Evolutionary conservation across 2,113 vertebrate genomes (phyloP).

Genomic region (Dryoscopus gambensis): DNA sequence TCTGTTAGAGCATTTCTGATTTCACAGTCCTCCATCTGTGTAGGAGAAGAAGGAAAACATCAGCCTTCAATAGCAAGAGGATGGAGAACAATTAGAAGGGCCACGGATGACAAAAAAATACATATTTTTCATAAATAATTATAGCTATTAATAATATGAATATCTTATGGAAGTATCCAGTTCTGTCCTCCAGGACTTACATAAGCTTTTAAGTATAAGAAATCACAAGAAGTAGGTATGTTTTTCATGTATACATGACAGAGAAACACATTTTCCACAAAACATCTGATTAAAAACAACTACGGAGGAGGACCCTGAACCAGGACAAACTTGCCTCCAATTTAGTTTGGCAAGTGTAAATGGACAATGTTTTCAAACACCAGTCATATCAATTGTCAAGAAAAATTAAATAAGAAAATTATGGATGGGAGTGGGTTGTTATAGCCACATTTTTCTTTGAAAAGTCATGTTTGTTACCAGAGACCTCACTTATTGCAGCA

Average conservation of each 20-base stretch:
- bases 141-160: not conserved
- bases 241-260: not conserved
- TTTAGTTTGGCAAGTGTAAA: not conserved
- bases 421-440: accelerated
- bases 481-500: not conserved
- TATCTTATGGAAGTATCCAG: not conserved
- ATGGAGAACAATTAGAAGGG: not conserved
- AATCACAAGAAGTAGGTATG: not conserved
- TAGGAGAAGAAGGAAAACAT: not conserved
- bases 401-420: not conserved
- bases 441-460: not conserved
- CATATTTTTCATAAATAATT: not conserved
- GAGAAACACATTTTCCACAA: not conserved
- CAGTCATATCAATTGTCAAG: not conserved
- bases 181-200: not conserved
- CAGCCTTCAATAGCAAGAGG: not conserved
- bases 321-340: not conserved
- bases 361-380: not conserved
- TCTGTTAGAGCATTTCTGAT: not conserved
- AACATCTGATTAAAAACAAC: not conserved
- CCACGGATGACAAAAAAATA: not conserved
- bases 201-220: not conserved
- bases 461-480: not conserved
- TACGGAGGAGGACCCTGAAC: not conserved
- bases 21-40: not conserved